A percentile compares a stretch with the other conserved stretches of the same genome.
These are phyloP conservation scores for Meda fulgida DNA, from an alignment of 2,797 vertebrate species.

Conservation along the genomic window DNA sequence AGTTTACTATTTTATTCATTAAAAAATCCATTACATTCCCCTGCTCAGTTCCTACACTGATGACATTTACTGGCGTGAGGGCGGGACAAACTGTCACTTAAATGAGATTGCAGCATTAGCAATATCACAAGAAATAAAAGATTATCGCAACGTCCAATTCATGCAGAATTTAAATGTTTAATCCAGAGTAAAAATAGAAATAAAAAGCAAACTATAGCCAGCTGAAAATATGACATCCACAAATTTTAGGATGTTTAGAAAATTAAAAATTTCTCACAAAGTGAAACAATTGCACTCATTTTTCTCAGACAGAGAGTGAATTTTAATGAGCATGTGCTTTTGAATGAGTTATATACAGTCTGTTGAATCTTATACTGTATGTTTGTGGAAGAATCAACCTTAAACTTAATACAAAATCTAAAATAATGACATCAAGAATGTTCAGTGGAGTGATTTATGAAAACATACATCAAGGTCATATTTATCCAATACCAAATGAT, in stretches of 20 bases:
- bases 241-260: background rate
- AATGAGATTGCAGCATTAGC: background rate
- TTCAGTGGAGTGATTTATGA: background rate
- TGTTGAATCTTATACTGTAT: slow-evolving; percentile 73
- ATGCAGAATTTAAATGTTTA: background rate
- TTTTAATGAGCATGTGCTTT: background rate
- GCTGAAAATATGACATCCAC: background rate
- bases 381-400: slow-evolving; percentile 60
- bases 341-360: background rate
- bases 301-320: background rate
- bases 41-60: background rate
- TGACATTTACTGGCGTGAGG: background rate
- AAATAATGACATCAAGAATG: background rate
- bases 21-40: too few species aligned
- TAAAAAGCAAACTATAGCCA: background rate
- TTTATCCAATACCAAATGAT: background rate
- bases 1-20: too few species aligned
- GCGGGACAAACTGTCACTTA: too few species aligned
- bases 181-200: background rate
- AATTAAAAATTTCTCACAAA: background rate
- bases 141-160: background rate
- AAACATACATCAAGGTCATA: background rate
- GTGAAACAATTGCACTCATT: background rate
- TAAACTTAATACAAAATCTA: background rate
- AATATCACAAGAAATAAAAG: background rate